These are phyloP conservation scores for Chrysina gloriosa DNA, from an alignment of 2,888 invertebrate genomes.

Conservation along the genomic window DNA sequence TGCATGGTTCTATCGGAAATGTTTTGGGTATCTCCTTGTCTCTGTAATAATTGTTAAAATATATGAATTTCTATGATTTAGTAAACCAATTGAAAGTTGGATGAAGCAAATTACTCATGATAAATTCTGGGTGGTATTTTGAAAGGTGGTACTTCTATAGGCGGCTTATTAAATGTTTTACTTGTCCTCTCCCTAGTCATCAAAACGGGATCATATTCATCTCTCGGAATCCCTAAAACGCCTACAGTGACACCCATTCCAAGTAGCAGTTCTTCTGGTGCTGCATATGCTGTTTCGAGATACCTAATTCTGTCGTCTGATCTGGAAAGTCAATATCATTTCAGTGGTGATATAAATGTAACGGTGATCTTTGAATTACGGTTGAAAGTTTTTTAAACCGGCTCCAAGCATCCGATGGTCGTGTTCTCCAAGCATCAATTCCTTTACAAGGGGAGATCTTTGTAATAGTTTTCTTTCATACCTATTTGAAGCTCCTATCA, in stretches of 20 bases:
- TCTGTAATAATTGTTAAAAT: conserved; percentile 45
- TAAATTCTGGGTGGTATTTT: conserved; percentile 53
- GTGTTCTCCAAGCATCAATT: conserved; percentile 70
- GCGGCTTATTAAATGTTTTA: conserved; percentile 48
- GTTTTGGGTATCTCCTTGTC: conserved; percentile 51
- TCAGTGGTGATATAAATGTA: conserved; percentile 40
- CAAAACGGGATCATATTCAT: conserved; percentile 71
- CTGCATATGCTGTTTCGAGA: conserved; percentile 68
- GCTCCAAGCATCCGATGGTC: conserved; percentile 72
- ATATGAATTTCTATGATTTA: too few relatives aligned
- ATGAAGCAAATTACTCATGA: conserved; percentile 42
- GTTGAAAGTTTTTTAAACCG: conserved; percentile 62
- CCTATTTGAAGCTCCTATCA: conserved; percentile 68
- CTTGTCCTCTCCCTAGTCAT: conserved; percentile 57
- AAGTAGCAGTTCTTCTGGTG: conserved; percentile 68
- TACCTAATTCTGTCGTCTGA: conserved; percentile 66
- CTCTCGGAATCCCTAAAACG: conserved; percentile 70
- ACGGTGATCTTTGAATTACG: conserved; percentile 50
- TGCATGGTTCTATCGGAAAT: conserved; percentile 52
- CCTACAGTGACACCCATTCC: conserved; percentile 68
- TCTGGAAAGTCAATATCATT: conserved; percentile 48
- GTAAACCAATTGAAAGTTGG: too few relatives aligned
- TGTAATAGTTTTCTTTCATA: conserved; percentile 70
- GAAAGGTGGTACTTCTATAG: conserved; percentile 52
- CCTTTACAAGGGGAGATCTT: conserved; percentile 71